phyloP scores from a whole-genome alignment of 2,797 vertebrate genomes.

The Helarctos malayanus region DNA sequence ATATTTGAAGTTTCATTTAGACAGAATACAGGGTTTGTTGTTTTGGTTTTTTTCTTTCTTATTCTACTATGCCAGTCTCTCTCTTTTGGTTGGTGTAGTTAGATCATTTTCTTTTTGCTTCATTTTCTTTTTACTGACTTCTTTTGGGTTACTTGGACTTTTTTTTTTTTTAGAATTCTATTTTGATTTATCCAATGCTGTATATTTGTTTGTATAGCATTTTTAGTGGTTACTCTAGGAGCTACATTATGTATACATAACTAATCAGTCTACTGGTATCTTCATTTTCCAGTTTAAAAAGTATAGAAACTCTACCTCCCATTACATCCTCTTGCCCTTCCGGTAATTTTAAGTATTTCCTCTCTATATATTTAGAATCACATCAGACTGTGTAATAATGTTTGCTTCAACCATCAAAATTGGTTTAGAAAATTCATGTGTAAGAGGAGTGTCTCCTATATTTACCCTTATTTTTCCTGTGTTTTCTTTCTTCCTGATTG shows the following conservation, averaged over 20 bases:
- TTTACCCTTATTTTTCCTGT: neutral
- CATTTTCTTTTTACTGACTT: neutral
- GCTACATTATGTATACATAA: neutral
- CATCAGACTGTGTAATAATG: neutral
- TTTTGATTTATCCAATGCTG: neutral
- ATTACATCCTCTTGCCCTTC: neutral
- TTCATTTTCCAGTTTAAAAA: neutral
- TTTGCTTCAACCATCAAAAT: neutral
- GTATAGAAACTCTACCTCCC: neutral
- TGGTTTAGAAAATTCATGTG: conserved; percentile 1
- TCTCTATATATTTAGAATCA: neutral
- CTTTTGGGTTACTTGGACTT: neutral
- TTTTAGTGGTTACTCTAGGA: neutral
- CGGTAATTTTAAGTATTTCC: neutral
- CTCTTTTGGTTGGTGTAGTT: neutral
- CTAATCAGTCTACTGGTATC: neutral
- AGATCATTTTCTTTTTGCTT: neutral
- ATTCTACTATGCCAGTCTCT: neutral
- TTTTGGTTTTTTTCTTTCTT: neutral
- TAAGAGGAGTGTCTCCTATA: neutral
- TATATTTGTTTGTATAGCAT: neutral
- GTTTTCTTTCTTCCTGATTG: neutral
- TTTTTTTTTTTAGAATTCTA: neutral
- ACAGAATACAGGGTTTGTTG: neutral
- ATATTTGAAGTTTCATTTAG: neutral